Percentiles rank a stretch among this genome's conserved stretches.
Conservation (phyloP, 2,888 invertebrate species). For the Charanyca ferruginea region DNA sequence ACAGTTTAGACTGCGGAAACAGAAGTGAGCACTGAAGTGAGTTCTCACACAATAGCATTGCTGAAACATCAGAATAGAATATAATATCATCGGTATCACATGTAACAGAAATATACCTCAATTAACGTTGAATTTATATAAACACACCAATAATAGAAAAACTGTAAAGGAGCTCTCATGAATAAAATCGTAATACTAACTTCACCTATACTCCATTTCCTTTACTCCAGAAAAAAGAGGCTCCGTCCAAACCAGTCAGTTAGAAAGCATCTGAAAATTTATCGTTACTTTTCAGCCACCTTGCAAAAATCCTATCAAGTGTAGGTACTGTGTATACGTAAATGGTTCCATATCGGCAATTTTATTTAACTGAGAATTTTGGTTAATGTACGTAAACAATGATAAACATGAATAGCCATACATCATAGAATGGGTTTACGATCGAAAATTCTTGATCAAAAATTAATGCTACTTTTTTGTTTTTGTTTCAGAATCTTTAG, state of each 20-base stretch:
- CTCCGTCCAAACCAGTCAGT: background rate
- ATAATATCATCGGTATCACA: too few relatives aligned
- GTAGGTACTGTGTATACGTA: too few relatives aligned
- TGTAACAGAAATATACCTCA: background rate
- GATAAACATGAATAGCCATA: too few relatives aligned
- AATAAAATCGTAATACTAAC: constrained; percentile 23
- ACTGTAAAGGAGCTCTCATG: constrained; percentile 5
- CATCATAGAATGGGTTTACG: too few relatives aligned
- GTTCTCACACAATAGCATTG: too few relatives aligned
- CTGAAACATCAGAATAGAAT: too few relatives aligned
- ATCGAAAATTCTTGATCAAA: background rate
- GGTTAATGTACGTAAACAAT: background rate
- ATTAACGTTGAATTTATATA: background rate
- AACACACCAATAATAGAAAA: constrained; percentile 7
- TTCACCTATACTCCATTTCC: too few relatives aligned
- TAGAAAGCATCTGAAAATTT: constrained; percentile 9
- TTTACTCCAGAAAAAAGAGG: too few relatives aligned
- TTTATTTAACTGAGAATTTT: background rate
- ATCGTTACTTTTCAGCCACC: constrained; percentile 12
- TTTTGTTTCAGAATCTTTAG: constrained; percentile 15
- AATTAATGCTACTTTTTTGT: background rate
- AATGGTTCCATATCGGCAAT: constrained; percentile 1
- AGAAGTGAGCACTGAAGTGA: too few relatives aligned
- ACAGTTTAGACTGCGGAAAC: too few relatives aligned
- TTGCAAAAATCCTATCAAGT: background rate